Evolutionary conservation across 2,113 vertebrate genomes (phyloP).

Genomic region (Otus sunia): DNA sequence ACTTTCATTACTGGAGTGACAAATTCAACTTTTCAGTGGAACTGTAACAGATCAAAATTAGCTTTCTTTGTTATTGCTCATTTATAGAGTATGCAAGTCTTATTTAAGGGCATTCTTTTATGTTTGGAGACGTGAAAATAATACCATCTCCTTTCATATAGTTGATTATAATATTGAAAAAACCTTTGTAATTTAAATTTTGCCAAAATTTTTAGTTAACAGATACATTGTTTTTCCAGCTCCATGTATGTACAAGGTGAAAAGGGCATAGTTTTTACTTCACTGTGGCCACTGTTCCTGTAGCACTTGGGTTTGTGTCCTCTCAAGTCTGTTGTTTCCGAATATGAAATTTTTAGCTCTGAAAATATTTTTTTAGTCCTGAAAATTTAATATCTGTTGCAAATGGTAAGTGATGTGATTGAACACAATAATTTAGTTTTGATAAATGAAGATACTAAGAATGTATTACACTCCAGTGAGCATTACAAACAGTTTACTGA

Average conservation of each 20-base stretch:
- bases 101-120: not conserved
- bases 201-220: not conserved
- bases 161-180: not conserved
- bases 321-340: not conserved
- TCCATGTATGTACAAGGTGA: not conserved
- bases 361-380: not conserved
- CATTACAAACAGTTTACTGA: not conserved
- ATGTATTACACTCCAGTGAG: not conserved
- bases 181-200: not conserved
- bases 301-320: not conserved
- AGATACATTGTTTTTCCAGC: not conserved
- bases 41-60: conserved; percentile 10
- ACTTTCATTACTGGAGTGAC: conserved; percentile 12
- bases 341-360: not conserved
- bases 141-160: not conserved
- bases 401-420: not conserved
- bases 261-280: not conserved
- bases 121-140: not conserved
- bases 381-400: not conserved
- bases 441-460: not conserved
- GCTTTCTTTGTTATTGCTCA: not conserved
- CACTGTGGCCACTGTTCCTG: not conserved
- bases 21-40: conserved; percentile 48
- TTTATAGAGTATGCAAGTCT: not conserved
- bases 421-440: not conserved